These are phyloP conservation scores for Drosophila saltans DNA, from an alignment of 1,140 invertebrate genomes.

Conservation along the genomic window DNA sequence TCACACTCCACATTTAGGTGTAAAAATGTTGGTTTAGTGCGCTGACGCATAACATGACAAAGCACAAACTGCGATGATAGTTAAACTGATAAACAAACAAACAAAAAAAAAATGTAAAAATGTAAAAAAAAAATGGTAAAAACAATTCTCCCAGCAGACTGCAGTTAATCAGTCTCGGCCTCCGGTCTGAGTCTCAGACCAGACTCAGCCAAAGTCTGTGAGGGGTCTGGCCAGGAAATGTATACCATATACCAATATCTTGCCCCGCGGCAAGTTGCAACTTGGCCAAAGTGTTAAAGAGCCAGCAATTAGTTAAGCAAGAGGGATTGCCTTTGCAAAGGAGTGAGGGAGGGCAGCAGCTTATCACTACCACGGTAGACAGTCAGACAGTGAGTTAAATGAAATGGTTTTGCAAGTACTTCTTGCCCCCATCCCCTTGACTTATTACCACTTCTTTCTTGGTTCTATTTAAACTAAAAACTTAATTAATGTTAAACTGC, in stretches of 20 bases:
- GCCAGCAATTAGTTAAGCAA: slow-evolving; percentile 67
- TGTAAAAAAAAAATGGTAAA: background rate
- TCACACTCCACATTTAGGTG: slow-evolving; percentile 62
- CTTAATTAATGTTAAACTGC: slow-evolving; percentile 80
- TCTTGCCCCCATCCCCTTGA: background rate
- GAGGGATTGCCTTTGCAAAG: slow-evolving; percentile 14
- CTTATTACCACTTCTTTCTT: background rate
- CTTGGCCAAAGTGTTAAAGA: slow-evolving; percentile 64
- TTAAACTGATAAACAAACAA: slow-evolving; percentile 49
- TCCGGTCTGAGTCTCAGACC: slow-evolving; percentile 20
- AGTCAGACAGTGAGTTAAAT: slow-evolving; percentile 69
- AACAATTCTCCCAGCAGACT: slow-evolving; percentile 11
- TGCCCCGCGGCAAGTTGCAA: slow-evolving; percentile 20
- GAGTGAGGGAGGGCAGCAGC: slow-evolving; percentile 22
- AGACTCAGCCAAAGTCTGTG: slow-evolving; percentile 22
- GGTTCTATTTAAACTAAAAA: slow-evolving; percentile 63
- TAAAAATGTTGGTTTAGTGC: slow-evolving; percentile 81
- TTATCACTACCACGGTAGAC: slow-evolving; percentile 73
- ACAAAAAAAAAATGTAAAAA: background rate
- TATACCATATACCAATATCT: slow-evolving; percentile 29
- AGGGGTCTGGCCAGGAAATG: slow-evolving; percentile 44
- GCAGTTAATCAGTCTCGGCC: slow-evolving; percentile 50
- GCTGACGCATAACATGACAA: slow-evolving; percentile 67
- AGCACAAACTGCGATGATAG: slow-evolving; percentile 55
- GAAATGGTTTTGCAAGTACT: slow-evolving; percentile 48